Base-by-base conservation (phyloP, 2,888 invertebrate species). In the Sphaeridia pumilis region DNA sequence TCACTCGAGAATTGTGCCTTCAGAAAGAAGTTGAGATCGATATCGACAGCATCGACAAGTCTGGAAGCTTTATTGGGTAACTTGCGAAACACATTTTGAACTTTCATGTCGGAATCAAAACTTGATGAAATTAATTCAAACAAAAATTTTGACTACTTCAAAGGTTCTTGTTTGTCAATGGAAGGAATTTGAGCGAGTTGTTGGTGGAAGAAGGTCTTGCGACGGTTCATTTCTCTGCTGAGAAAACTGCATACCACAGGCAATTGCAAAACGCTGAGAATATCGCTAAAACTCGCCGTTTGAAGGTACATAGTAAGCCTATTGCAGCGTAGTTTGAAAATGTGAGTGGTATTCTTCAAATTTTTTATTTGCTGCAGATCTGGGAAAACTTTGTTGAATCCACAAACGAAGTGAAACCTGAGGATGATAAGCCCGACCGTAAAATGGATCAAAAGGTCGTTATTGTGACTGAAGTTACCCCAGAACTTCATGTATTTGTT, bases 201-300 rank as follows among this genome's bases (percentile, higher is more conserved):
- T 76, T 98, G 24, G 90, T 98, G 0, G 88, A 92, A 68, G 84
- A 87, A 64, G 97, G 95, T n/a, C 78, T 92, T 10, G 90, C 95
- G 1, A 80, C 84, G 21, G 85, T 94, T 64, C 94, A 95, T 69
- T 87, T 87, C 67, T 88, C 92, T 26, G 94, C 94, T 12, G 95
- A 95, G 68, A 81, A 87, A 58, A 87, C 88, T 0, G 81, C 86
- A 67, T 84, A 82, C 70, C 87, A 81, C 63, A 80, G 84, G 55
- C 74, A 78, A 7, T 78, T 99, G 54, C 82, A 84, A 68, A 77
- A 77, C 7, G 95, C 94, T 0, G 93, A 98, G 70, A 88, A 89
- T 66, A 79, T 78, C 60, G 97, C 97, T 3, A 89, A 86, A 70
- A 78, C 79, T 45, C 81, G 82, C 47, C 84, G 83, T 69, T 74